Evolutionary conservation across 2,797 vertebrate species (phyloP), one percentile per base, ranked within the genome.

Genomic region (Clarias platycephalus): DNA sequence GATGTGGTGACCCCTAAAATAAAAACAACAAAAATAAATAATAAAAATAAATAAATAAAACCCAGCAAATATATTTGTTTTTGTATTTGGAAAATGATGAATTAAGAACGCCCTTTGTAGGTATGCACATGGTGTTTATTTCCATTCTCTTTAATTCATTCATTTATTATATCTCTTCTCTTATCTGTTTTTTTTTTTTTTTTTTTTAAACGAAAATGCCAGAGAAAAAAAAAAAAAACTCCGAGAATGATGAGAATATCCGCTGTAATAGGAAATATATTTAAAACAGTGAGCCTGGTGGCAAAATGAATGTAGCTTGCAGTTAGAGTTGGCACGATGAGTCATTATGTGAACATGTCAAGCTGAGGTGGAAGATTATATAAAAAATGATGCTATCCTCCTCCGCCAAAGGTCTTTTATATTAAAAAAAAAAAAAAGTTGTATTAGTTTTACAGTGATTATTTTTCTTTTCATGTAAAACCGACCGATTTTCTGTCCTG

Each of bases 261-360:
- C 70, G 9, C n/a, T 28, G 55, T 63, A 82, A 83, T 80, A 16
- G 16, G 37, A 80, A 80, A 80, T 77, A 57, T 80, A 86, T 86
- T 85, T 81, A 71, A 81, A 84, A 85, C 83, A 87, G 66, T 64
- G 62, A 81, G 81, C 72, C 85, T 66, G 68, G 67, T 74, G 88
- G 76, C 83, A 83, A 83, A 67, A 83, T 86, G 82, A 77, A 84
- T 68, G 44, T 57, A 81, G 64, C 58, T 72, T 88, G 84, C 80
- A 83, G 67, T 57, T 84, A 86, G 66, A 40, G 76, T 62, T 70
- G 78, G 86, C 37, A 75, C 44, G 20, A 84, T 72, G 80, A 85
- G 63, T 85, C 75, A 70, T 70, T 85, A 63, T 79, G 34, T 64
- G 40, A 68, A 63, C 63, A 20, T 55, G 58, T 81, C 83, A 70